Base-by-base conservation (phyloP, 1,140 invertebrate species). In the Drosophila nebulosa region DNA sequence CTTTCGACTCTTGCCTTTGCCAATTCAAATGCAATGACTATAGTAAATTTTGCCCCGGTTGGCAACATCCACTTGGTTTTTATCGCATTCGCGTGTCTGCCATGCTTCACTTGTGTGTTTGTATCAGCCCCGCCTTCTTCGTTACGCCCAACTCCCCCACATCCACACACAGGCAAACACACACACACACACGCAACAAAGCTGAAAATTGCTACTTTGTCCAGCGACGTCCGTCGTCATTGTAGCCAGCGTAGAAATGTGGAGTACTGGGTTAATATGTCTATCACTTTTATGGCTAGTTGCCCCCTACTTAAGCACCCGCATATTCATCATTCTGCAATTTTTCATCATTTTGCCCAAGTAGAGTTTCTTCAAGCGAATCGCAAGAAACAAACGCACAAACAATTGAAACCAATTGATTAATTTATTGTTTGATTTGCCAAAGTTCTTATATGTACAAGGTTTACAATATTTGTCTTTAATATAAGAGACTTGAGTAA, bases 201-300 rank as follows among this genome's bases (percentile, higher is more conserved):
- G 81, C 81, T 85, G 78, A 81, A 85, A 85, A 85, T 85, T 86
- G 81, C 74, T 85, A 81, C 81, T 85, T 85, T 85, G 81, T 80
- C 73, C 70, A 30, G 39, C 58, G 50, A n/a, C 58, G 57, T 35
- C n/a, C n/a, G n/a, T n/a, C 39, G 35, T 57, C n/a, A 36, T 65
- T 52, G 46, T 35, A 51, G 60, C 36, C 22, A 39, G 10, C 6
- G 52, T 50, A 69, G 74, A 74, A 85, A 85, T 81, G 78, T 85
- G 69, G 81, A 85, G 64, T 88, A 85, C 66, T 85, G 78, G 81
- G 81, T 85, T 85, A 85, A 85, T 85, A 85, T 85, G 81, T 85
- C 81, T 85, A 85, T 85, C 81, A 81, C 74, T 81, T 85, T 78
- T 88, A 86, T 72, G 81, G 78, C 78, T 68, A 81, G 78, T 85